Percentiles rank a stretch among this genome's conserved stretches.
Conservation (phyloP, 2,113 vertebrate species). For the Dendropsophus ebraccatus region DNA sequence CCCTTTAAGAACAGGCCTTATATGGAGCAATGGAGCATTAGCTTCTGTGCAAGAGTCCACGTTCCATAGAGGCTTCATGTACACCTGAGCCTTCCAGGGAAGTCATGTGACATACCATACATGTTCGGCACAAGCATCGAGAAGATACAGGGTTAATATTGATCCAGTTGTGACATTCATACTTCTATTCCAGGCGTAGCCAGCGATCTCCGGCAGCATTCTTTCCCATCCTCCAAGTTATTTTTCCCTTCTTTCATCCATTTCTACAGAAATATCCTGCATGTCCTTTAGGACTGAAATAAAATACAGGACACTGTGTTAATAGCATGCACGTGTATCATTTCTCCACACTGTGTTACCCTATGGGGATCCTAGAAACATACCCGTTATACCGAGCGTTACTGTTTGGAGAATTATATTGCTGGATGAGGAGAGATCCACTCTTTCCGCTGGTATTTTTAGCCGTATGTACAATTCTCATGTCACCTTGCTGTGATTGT, state of each 20-base stretch:
- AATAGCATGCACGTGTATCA: constrained; percentile 30
- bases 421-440: constrained; percentile 1
- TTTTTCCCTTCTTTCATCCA: constrained; percentile 1
- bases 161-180: not conserved
- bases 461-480: not conserved
- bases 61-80: not conserved
- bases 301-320: constrained; percentile 40
- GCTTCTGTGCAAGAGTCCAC: not conserved
- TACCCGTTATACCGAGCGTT: not conserved
- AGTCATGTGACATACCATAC: not conserved
- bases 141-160: not conserved
- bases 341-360: constrained; percentile 20
- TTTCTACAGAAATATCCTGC: not conserved
- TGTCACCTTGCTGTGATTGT: not conserved
- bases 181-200: not conserved
- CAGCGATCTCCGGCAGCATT: not conserved
- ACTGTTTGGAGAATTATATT: constrained; percentile 16
- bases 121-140: not conserved
- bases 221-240: constrained; percentile 2
- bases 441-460: constrained; percentile 2
- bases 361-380: constrained; percentile 7
- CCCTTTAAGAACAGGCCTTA: not conserved
- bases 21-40: not conserved
- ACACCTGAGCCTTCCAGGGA: not conserved
- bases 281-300: constrained; percentile 45